A percentile compares a stretch with the other conserved stretches of the same genome.
Evolutionary conservation across 2,888 invertebrate species (phyloP).

Genomic region (Mythimna loreyi): DNA sequence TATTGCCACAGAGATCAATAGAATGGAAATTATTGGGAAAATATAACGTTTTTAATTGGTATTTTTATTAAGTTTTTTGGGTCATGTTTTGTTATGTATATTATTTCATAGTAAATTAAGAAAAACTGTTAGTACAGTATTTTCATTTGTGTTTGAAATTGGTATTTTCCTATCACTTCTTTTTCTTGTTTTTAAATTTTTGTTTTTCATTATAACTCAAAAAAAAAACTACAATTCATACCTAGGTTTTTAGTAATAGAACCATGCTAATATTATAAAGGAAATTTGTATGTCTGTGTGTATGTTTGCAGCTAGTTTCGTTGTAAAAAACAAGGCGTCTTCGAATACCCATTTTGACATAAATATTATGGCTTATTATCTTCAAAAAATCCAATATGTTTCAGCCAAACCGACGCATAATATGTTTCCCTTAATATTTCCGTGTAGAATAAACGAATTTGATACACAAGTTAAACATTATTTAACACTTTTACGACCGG

Average conservation of each 20-base stretch:
- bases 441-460: conserved; percentile 26
- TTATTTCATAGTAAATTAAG: conserved; percentile 5
- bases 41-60: conserved; percentile 36
- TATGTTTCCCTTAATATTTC: conserved; percentile 32
- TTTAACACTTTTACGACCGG: conserved; percentile 47
- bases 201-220: background rate
- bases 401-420: conserved; percentile 3
- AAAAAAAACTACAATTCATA: background rate
- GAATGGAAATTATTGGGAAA: conserved; percentile 47
- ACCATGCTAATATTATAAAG: no score
- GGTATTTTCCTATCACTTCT: background rate
- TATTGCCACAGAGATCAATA: conserved; percentile 59
- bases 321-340: background rate
- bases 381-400: conserved; percentile 42
- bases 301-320: conserved; percentile 2
- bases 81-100: background rate
- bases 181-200: background rate
- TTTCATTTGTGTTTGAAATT: background rate
- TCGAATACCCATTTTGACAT: conserved; percentile 3
- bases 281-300: no score
- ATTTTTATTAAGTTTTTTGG: conserved; percentile 37
- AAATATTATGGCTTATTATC: conserved; percentile 7
- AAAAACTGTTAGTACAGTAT: background rate
- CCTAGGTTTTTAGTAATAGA: background rate
- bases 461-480: conserved; percentile 48